Conservation (phyloP, 2,888 invertebrate genomes). For the Phrixothrix hirtus region DNA sequence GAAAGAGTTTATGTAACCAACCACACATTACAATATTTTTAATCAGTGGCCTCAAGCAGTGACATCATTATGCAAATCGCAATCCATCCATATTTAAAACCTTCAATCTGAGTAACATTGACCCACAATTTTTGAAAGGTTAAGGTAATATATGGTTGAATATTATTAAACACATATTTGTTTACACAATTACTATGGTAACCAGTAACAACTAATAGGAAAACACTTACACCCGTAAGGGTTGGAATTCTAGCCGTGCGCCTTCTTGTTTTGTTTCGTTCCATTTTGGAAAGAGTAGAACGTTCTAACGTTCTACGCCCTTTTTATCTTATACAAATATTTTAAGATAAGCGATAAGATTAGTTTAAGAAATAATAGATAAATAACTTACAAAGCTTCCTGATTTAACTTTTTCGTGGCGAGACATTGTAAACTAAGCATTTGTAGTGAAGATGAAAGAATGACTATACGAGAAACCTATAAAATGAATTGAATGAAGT, state of each 20-base stretch:
- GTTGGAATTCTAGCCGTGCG: slow-evolving; percentile 14
- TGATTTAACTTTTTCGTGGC: slow-evolving; percentile 67
- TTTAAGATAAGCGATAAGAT: slow-evolving; percentile 15
- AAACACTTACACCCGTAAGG: slow-evolving; percentile 20
- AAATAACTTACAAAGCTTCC: slow-evolving; percentile 64
- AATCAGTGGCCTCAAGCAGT: slow-evolving; percentile 12
- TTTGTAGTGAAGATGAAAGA: slow-evolving; percentile 16
- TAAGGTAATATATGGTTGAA: no score
- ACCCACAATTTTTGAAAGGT: not conserved
- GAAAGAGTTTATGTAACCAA: slow-evolving; percentile 9
- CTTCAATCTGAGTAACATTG: not conserved
- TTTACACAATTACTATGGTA: not conserved
- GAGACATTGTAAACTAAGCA: slow-evolving; percentile 59
- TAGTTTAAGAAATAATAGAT: not conserved
- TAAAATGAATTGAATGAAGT: slow-evolving; percentile 2
- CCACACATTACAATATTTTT: not conserved
- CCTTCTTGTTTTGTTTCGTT: slow-evolving; percentile 4
- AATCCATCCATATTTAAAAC: no score
- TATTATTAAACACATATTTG: no score
- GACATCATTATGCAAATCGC: slow-evolving; percentile 29
- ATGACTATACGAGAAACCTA: slow-evolving; percentile 11
- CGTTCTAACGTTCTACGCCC: not conserved
- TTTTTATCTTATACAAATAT: slow-evolving; percentile 17
- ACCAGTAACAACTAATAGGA: not conserved
- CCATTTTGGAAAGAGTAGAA: not conserved